phyloP scores from a whole-genome alignment of 2,888 invertebrate genomes.

The Eupithecia tripunctaria region DNA sequence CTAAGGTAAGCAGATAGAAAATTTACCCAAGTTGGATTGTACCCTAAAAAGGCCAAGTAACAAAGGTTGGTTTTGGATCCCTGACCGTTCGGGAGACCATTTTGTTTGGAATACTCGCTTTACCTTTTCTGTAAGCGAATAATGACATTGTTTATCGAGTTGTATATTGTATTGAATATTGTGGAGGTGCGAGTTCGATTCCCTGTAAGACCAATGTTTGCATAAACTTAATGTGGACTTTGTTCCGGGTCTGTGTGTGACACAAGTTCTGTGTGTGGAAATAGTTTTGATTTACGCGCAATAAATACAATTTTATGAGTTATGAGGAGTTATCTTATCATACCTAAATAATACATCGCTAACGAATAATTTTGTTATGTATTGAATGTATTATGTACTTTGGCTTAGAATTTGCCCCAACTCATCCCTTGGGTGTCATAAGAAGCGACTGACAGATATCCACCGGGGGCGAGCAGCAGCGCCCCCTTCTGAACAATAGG shows the following conservation, averaged over 20 bases:
- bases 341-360: too few species aligned
- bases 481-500: too few species aligned
- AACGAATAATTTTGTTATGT: too few species aligned
- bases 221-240: not conserved
- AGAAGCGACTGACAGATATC: too few species aligned
- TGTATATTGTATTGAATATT: constrained; percentile 10
- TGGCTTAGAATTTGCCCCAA: too few species aligned
- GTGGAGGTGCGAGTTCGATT: constrained; percentile 2
- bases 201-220: not conserved
- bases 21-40: constrained; percentile 29
- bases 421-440: too few species aligned
- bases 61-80: constrained; percentile 27
- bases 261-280: too few species aligned
- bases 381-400: too few species aligned
- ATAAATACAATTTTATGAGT: too few species aligned
- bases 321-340: too few species aligned
- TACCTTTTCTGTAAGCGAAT: constrained; percentile 22
- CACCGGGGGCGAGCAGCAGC: too few species aligned
- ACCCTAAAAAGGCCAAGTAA: constrained; percentile 32
- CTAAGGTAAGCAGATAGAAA: not conserved
- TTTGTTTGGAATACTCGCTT: constrained; percentile 23
- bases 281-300: too few species aligned
- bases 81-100: constrained; percentile 25
- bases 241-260: not conserved
- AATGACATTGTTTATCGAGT: constrained; percentile 26